Percentiles rank a stretch among this genome's conserved stretches.
Evolutionary conservation across 2,888 invertebrate species (phyloP).

Genomic region (Tenthredo notha): DNA sequence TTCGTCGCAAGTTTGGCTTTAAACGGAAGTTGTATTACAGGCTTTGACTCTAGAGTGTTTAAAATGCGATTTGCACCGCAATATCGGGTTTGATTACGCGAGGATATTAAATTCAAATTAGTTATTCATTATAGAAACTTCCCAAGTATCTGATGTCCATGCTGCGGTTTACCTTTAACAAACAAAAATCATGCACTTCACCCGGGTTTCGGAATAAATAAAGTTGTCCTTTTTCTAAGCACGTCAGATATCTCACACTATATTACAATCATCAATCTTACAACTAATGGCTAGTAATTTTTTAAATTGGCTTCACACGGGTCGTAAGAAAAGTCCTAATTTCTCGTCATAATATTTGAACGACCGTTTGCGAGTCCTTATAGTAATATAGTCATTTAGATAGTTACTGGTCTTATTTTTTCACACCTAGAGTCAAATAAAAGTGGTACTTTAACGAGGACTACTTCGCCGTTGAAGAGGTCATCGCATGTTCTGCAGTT

Average conservation of each 20-base stretch:
- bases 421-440: not conserved
- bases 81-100: conserved; percentile 48
- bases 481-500: conserved; percentile 14
- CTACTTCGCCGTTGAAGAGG: not conserved
- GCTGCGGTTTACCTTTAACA: not conserved
- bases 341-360: not conserved
- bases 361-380: not conserved
- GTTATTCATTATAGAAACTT: conserved; percentile 47
- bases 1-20: conserved; percentile 47
- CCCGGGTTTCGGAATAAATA: not conserved
- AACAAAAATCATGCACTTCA: conserved; percentile 9
- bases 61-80: conserved; percentile 47
- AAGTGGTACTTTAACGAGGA: not conserved
- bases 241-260: not conserved
- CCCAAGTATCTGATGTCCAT: conserved; percentile 10
- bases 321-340: not conserved
- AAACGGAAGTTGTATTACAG: conserved; percentile 50
- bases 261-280: not conserved
- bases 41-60: conserved; percentile 43
- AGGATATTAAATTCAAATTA: conserved; percentile 47
- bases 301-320: not conserved
- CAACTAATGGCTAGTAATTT: not conserved
- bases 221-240: not conserved
- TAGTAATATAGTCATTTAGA: not conserved
- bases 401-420: not conserved